These are phyloP conservation scores for Crotalus adamanteus DNA, from an alignment of 2,797 vertebrate species.

Conservation along the genomic window DNA sequence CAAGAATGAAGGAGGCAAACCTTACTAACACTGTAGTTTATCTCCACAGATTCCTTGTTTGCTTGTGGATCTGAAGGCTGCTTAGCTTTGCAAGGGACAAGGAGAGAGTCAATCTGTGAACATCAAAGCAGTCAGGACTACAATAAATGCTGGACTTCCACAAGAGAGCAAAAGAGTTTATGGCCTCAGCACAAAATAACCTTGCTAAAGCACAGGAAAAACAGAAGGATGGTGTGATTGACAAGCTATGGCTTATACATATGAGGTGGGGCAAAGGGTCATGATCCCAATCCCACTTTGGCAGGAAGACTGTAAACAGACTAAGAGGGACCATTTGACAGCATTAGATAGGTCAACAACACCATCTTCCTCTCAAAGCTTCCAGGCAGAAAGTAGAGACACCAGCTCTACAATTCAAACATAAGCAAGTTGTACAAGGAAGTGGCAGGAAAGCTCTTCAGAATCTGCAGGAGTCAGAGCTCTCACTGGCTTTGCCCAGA, in stretches of 20 bases:
- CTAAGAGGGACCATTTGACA: conserved; percentile 64
- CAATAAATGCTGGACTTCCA: conserved; percentile 53
- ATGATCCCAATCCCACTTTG: conserved; percentile 62
- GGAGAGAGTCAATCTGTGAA: conserved; percentile 47
- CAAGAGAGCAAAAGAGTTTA: conserved; percentile 59
- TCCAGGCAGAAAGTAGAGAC: conserved; percentile 40
- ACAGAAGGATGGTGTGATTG: conserved; percentile 64
- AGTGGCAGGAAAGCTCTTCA: conserved; percentile 37
- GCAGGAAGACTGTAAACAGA: conserved; percentile 63
- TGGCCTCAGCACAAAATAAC: conserved; percentile 59
- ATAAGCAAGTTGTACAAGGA: conserved; percentile 34
- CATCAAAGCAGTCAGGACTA: conserved; percentile 45
- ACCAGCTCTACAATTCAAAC: conserved; percentile 35
- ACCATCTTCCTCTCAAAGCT: conserved; percentile 54
- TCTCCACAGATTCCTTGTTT: conserved; percentile 31
- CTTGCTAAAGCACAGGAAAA: conserved; percentile 58
- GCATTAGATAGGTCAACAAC: conserved; percentile 62
- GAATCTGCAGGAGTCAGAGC: conserved; percentile 3
- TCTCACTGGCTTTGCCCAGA: conserved; percentile 36
- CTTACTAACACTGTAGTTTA: conserved; percentile 11
- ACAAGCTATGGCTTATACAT: conserved; percentile 66
- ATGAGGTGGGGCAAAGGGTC: conserved; percentile 63
- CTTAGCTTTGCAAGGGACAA: conserved; percentile 47
- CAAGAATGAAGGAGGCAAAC: conserved; percentile 27
- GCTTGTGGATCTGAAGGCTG: conserved; percentile 25